Percentiles rank a stretch among this genome's conserved stretches.
phyloP scores from a whole-genome alignment of 2,113 vertebrate species.

The Cettia cetti region DNA sequence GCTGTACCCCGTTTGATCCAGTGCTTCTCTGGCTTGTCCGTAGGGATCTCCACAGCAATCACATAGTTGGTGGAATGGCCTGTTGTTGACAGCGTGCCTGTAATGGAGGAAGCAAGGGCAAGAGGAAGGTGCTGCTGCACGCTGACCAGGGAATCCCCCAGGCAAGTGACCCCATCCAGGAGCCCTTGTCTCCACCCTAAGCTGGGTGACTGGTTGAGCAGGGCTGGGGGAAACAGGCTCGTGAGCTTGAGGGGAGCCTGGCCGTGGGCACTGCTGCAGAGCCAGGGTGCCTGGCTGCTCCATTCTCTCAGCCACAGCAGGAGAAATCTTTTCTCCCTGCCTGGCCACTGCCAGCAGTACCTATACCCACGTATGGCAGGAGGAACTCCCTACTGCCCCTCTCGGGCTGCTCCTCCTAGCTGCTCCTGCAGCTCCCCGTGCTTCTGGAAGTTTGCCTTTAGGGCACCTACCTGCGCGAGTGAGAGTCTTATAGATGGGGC shows the following conservation, averaged over 20 bases:
- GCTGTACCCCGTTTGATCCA: constrained; percentile 91
- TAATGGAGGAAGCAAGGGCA: not conserved
- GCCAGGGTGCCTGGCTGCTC: not conserved
- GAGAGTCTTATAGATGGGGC: constrained; percentile 93
- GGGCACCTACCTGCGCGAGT: constrained; percentile 81
- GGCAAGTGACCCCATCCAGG: too few relatives aligned
- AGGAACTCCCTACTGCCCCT: not conserved
- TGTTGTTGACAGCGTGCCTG: constrained; percentile 86
- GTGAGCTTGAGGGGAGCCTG: not conserved
- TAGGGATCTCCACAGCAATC: constrained; percentile 87
- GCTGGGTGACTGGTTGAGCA: not conserved
- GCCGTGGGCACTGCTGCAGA: not conserved
- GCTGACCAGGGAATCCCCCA: accelerated
- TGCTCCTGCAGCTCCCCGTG: not conserved
- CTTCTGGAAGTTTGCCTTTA: not conserved
- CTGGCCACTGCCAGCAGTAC: too few relatives aligned
- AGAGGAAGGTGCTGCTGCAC: not conserved
- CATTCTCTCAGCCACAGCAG: not conserved
- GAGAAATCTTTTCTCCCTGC: not conserved
- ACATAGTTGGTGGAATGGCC: constrained; percentile 90
- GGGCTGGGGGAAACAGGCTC: not conserved
- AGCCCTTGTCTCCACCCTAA: not conserved
- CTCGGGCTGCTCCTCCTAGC: not conserved
- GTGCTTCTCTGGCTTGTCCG: constrained; percentile 72
- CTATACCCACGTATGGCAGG: accelerated